phyloP scores from a whole-genome alignment of 2,113 vertebrate species.

The Pelecanoides urinatrix region DNA sequence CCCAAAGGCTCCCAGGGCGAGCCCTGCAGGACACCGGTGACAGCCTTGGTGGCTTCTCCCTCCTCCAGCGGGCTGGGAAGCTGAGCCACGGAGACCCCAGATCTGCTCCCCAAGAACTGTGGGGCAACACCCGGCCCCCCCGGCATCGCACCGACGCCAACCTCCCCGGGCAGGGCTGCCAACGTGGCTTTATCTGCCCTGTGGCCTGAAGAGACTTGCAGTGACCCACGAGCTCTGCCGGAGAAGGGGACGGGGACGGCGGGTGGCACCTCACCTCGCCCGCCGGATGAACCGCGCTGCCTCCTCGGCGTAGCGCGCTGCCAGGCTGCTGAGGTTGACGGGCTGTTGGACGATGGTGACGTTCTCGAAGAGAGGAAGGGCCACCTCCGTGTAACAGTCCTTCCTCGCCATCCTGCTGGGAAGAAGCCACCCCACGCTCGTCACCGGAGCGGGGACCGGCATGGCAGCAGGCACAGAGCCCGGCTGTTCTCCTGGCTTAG shows the following conservation, averaged over 20 bases:
- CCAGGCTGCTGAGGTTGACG: slow-evolving; percentile 80
- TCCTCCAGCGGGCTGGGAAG: neutral
- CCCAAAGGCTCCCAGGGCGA: neutral
- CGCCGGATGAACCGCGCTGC: slow-evolving; percentile 76
- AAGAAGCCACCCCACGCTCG: neutral
- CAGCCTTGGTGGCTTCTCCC: neutral
- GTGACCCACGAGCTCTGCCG: neutral
- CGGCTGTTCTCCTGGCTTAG: neutral
- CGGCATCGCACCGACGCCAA: neutral
- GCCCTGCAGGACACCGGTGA: neutral
- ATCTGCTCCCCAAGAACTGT: neutral
- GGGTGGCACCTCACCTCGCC: slow-evolving; percentile 77
- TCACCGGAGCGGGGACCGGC: accelerated
- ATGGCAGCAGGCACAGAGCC: neutral
- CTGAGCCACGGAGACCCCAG: accelerated
- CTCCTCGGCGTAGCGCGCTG: slow-evolving; percentile 73
- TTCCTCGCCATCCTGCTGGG: neutral
- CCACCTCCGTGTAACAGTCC: slow-evolving; percentile 79
- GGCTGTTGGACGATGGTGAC: slow-evolving; percentile 86
- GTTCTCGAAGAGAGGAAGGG: slow-evolving; percentile 91
- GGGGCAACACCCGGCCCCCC: accelerated
- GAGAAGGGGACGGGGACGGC: accelerated
- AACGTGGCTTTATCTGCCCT: neutral
- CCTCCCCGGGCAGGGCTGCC: neutral
- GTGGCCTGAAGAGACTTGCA: neutral